Conservation (phyloP, 1,140 invertebrate species). For the Pogonognathellus flavescens region DNA sequence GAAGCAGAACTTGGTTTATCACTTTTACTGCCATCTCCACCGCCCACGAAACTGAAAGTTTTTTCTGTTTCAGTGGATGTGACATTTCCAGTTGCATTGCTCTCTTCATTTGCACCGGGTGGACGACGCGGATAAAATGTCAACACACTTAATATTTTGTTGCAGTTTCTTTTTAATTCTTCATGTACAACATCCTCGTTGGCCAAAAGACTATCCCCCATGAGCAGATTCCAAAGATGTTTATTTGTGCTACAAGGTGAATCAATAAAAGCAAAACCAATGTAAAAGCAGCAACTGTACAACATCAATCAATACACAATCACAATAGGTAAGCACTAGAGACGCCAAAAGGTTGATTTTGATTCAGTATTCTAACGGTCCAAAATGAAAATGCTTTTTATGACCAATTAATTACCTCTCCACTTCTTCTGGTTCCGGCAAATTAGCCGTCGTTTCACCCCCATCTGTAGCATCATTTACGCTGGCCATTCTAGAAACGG, state of each 20-base stretch:
- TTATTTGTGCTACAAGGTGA: constrained; percentile 53
- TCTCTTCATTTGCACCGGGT: too few relatives aligned
- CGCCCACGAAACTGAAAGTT: too few relatives aligned
- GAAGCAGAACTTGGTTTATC: neutral
- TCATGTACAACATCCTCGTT: constrained; percentile 61
- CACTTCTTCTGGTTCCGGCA: neutral
- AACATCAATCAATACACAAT: too few relatives aligned
- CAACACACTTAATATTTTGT: constrained; percentile 51
- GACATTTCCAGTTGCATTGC: neutral
- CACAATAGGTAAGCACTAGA: too few relatives aligned
- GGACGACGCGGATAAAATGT: constrained; percentile 18
- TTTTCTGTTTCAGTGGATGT: neutral
- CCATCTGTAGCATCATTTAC: neutral
- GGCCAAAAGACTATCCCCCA: constrained; percentile 49
- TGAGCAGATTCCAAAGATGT: constrained; percentile 61
- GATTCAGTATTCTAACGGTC: too few relatives aligned
- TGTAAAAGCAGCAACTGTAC: too few relatives aligned
- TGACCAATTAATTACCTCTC: too few relatives aligned
- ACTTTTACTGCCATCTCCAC: neutral
- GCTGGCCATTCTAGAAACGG: neutral
- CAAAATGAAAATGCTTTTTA: too few relatives aligned
- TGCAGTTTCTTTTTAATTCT: constrained; percentile 54
- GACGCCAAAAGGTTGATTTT: too few relatives aligned
- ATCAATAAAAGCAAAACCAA: too few relatives aligned
- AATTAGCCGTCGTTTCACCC: neutral